Evolutionary conservation across 1,140 invertebrate genomes (phyloP).

Genomic region (Hermetia illucens): DNA sequence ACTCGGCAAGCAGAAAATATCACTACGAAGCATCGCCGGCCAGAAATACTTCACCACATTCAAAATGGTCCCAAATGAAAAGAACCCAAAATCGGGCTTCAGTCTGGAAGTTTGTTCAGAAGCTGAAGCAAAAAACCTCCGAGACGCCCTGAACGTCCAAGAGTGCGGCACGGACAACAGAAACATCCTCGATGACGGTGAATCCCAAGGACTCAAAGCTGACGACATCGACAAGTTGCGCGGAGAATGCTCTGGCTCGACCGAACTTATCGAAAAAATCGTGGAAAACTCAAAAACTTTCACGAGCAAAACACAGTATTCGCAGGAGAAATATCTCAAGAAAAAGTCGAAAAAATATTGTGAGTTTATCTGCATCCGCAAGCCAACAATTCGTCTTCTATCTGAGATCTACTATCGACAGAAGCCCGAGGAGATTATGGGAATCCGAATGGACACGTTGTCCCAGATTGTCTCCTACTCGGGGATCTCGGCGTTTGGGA

Average conservation of each 20-base stretch:
- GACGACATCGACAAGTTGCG: conserved; percentile 68
- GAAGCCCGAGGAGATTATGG: conserved; percentile 61
- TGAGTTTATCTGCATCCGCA: conserved; percentile 57
- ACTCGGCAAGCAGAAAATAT: conserved; percentile 55
- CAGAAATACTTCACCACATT: conserved; percentile 65
- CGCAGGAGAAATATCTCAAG: conserved; percentile 86
- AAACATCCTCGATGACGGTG: conserved; percentile 66
- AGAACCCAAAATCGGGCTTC: conserved; percentile 19
- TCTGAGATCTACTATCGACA: conserved; percentile 64
- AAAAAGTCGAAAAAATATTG: conserved; percentile 90
- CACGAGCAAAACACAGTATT: conserved; percentile 75
- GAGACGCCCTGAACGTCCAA: conserved; percentile 37
- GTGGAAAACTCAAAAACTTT: conserved; percentile 83
- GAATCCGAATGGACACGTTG: conserved; percentile 70
- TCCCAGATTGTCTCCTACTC: conserved; percentile 71
- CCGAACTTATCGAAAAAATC: conserved; percentile 71
- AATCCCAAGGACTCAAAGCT: conserved; percentile 71
- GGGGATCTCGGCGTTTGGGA: conserved; percentile 63
- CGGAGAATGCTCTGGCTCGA: conserved; percentile 55
- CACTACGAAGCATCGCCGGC: conserved; percentile 52
- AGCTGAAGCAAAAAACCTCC: conserved; percentile 31
- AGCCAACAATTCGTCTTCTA: conserved; percentile 58
- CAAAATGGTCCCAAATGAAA: conserved; percentile 50
- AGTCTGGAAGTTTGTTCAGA: conserved; percentile 39
- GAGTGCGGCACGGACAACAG: conserved; percentile 66